Evolutionary conservation across 2,113 vertebrate genomes (phyloP).

Genomic region (Corythoichthys haematopterus): DNA sequence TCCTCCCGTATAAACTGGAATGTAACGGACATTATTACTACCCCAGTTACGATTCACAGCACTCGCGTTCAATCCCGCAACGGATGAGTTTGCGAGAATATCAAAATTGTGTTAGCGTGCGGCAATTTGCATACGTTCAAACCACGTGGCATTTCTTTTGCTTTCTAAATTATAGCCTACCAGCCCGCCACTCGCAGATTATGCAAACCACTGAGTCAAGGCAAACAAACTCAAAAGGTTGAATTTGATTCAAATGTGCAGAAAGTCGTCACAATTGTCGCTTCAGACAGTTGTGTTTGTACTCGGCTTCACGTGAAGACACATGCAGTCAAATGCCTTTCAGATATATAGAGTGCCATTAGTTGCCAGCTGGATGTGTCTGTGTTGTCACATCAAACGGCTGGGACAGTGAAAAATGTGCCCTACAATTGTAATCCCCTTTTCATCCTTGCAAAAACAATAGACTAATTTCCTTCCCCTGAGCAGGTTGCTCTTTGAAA

Average conservation of each 20-base stretch:
- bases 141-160: not conserved
- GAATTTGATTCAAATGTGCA: not conserved
- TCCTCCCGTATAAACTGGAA: too few species aligned
- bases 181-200: not conserved
- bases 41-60: not conserved
- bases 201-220: not conserved
- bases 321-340: not conserved
- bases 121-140: not conserved
- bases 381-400: slow-evolving; percentile 2
- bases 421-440: not conserved
- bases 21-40: too few species aligned
- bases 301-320: not conserved
- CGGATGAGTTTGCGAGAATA: not conserved
- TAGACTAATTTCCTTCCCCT: not conserved
- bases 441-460: slow-evolving; percentile 4
- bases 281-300: not conserved
- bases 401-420: not conserved
- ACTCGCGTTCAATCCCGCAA: not conserved
- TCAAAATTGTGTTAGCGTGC: not conserved
- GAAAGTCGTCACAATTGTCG: not conserved
- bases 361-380: slow-evolving; percentile 6
- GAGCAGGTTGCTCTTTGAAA: not conserved
- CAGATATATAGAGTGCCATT: not conserved
- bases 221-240: not conserved
- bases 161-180: not conserved